phyloP scores from a whole-genome alignment of 2,888 invertebrate species.

The Cephus rjabovi region DNA sequence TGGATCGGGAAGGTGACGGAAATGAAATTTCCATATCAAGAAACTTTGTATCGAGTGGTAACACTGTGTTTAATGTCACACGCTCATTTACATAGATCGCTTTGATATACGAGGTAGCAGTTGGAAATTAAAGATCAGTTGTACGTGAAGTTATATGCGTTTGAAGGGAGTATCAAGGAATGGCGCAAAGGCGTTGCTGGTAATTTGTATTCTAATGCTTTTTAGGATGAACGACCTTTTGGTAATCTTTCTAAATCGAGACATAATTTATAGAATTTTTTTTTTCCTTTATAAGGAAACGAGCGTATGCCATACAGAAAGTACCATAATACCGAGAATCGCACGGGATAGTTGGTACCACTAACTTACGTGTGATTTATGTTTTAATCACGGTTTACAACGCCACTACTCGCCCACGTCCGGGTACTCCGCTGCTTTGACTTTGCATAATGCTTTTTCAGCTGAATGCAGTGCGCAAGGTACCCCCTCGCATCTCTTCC shows the following conservation, averaged over 20 bases:
- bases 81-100: not conserved
- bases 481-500: conserved; percentile 22
- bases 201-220: not conserved
- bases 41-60: not conserved
- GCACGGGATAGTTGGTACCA: conserved; percentile 19
- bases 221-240: not conserved
- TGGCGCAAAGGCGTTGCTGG: not conserved
- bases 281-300: not conserved
- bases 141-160: not conserved
- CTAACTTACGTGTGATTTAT: conserved; percentile 48
- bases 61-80: not conserved
- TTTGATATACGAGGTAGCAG: not conserved
- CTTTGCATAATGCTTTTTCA: conserved; percentile 44
- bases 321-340: conserved; percentile 23
- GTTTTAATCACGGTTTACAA: conserved; percentile 48
- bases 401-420: conserved; percentile 36
- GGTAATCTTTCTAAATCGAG: not conserved
- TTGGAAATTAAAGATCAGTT: not conserved
- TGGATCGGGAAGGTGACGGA: conserved; percentile 6
- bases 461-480: conserved; percentile 31
- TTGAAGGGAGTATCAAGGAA: not conserved
- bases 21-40: conserved; percentile 7
- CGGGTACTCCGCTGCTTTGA: conserved; percentile 29
- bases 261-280: not conserved
- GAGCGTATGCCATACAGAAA: not conserved